Base-by-base conservation (phyloP, 2,113 vertebrate genomes). In the Gorsachius goisagi region DNA sequence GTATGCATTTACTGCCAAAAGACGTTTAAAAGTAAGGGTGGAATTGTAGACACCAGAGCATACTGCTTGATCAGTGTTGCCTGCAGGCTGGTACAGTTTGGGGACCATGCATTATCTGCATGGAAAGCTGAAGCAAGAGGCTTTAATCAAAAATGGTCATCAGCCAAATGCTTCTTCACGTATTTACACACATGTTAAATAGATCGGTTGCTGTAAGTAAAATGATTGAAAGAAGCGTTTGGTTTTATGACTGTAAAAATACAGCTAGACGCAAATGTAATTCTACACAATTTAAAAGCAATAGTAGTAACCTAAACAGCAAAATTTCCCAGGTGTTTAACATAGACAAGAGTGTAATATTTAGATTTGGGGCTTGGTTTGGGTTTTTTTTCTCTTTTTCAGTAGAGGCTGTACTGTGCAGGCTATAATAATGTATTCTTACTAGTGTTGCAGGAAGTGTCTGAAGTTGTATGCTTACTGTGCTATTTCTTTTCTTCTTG, bases 101-200 rank as follows among this genome's bases (percentile, higher is more conserved):
- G 37, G 59, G 5, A 37, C 49, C 0, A 0, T 15, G 6, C 24
- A 6, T 33, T 84, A 28, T 49, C 67, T 85, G 37, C 5, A 0
- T 26, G 35, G 53, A 72, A 77, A 67, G 19, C n/a, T 84, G 60
- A 45, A 93, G 45, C 33, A 67, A 76, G 76, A 89, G 22, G 10
- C 71, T 85, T 71, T 89, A 41, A 49, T 81, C 44, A 67, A 22
- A 88, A 88, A 67, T 9, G 82, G 49, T 23, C 33, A 68, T 69
- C 49, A 89, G 47, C 56, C 78, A 89, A 86, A 78, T 58, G 49
- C 66, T 60, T 74, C 64, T 84, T 90, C 32, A 8, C 77, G 16
- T 90, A 53, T 93, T 93, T 89, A 60, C 58, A 60, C 27, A 49
- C 21, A 26, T 35, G 95, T 95, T 60, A 81, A 92, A 90, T 90